phyloP scores from a whole-genome alignment of 1,140 invertebrate species.

The Teleopsis dalmanni region DNA sequence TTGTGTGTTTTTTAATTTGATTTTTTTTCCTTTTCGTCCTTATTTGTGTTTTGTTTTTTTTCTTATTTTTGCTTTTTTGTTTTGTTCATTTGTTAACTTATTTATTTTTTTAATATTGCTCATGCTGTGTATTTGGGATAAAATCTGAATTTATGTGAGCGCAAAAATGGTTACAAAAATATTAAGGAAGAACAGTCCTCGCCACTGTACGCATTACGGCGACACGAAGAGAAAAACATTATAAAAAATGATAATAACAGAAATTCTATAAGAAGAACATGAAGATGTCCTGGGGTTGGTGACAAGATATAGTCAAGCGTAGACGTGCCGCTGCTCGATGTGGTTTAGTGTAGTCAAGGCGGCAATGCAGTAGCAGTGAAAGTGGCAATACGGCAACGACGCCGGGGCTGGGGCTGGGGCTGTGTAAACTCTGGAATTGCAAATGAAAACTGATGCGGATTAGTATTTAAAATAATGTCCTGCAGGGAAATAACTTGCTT shows the following conservation, averaged over 20 bases:
- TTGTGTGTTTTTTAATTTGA: no score
- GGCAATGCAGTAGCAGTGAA: no score
- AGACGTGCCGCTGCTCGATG: no score
- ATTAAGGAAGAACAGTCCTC: no score
- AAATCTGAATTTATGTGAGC: conserved; percentile 43
- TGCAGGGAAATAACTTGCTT: conserved; percentile 39
- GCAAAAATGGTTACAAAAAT: no score
- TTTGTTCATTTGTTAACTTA: background rate
- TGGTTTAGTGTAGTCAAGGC: no score
- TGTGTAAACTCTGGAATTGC: conserved; percentile 5
- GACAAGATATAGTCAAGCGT: no score
- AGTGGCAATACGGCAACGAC: no score
- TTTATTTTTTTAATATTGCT: conserved; percentile 34
- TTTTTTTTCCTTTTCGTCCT: background rate
- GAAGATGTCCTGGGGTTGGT: conserved; percentile 25
- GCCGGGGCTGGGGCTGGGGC: no score
- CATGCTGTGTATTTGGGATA: conserved; percentile 28
- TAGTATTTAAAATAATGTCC: conserved; percentile 45
- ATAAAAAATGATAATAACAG: background rate
- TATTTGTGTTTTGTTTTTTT: background rate
- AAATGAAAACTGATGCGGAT: conserved; percentile 44
- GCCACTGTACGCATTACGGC: no score
- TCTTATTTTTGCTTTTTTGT: conserved; percentile 3
- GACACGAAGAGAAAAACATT: conserved; percentile 2
- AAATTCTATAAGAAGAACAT: conserved; percentile 6